Percentiles rank a stretch among this genome's conserved stretches.
These are phyloP conservation scores for Hypotaenidia okinawae DNA, from an alignment of 2,797 vertebrate genomes.

Conservation along the genomic window DNA sequence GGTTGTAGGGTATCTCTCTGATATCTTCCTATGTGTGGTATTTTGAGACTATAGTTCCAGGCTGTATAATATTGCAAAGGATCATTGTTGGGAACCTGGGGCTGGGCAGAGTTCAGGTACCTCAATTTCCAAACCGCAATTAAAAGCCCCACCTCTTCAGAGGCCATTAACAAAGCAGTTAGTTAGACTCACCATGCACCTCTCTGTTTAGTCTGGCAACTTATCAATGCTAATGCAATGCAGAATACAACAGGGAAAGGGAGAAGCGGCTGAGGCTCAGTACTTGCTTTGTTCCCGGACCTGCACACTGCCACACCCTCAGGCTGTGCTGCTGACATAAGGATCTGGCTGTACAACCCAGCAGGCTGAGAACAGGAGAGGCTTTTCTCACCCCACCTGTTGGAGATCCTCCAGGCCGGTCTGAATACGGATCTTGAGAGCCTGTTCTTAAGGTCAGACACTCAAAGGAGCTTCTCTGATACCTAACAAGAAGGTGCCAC, in stretches of 20 bases:
- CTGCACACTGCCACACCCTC: background rate
- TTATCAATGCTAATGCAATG: background rate
- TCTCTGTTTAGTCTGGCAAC: constrained; percentile 5
- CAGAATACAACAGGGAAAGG: background rate
- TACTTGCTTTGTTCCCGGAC: background rate
- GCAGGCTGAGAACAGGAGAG: background rate
- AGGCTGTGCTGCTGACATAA: background rate
- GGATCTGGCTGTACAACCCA: background rate
- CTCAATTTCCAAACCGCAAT: background rate
- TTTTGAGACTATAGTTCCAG: background rate
- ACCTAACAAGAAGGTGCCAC: background rate
- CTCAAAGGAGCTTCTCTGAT: background rate
- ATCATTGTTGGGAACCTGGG: background rate
- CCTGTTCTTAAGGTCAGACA: background rate
- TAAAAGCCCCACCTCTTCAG: background rate
- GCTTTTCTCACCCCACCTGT: background rate
- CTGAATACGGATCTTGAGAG: background rate
- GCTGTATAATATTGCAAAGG: background rate
- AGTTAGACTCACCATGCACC: background rate
- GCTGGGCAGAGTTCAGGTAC: background rate
- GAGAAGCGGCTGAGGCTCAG: background rate
- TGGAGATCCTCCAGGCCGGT: background rate
- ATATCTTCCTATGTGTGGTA: background rate
- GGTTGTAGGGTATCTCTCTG: background rate
- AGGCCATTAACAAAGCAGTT: background rate